Percentiles rank a stretch among this genome's conserved stretches.
phyloP scores from a whole-genome alignment of 1,140 invertebrate genomes.

The Drosophila lini region DNA sequence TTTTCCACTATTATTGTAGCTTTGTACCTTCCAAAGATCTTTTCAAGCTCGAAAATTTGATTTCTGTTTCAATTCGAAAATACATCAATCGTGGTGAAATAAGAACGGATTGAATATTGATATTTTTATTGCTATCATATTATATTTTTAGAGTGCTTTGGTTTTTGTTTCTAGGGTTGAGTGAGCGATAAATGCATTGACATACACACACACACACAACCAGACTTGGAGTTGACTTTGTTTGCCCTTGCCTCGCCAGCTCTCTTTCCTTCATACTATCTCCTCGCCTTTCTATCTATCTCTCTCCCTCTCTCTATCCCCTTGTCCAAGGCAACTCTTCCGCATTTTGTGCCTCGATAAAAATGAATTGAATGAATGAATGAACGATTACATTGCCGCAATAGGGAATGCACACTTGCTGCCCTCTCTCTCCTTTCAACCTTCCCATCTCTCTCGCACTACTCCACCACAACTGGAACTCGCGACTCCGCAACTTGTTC shows the following conservation, averaged over 20 bases:
- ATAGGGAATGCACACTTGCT: slow-evolving; percentile 22
- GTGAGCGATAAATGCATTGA: slow-evolving; percentile 54
- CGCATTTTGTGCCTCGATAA: slow-evolving; percentile 43
- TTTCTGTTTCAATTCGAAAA: neutral
- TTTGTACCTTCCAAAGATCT: neutral
- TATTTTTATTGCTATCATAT: slow-evolving; percentile 8
- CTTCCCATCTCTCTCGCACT: neutral
- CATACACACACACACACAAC: slow-evolving; percentile 11
- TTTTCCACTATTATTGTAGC: neutral
- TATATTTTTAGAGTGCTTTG: neutral
- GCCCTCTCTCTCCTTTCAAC: neutral
- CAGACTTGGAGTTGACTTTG: slow-evolving; percentile 44
- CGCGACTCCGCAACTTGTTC: slow-evolving; percentile 33
- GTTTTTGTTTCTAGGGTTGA: slow-evolving; percentile 23
- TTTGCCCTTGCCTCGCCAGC: slow-evolving; percentile 1
- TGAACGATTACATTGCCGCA: slow-evolving; percentile 57
- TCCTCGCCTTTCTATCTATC: neutral
- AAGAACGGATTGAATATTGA: slow-evolving; percentile 18
- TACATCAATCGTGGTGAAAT: neutral
- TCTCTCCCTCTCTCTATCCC: neutral
- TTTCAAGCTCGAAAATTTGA: neutral
- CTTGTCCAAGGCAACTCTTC: slow-evolving; percentile 35
- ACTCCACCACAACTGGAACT: slow-evolving; percentile 10
- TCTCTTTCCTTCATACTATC: neutral
- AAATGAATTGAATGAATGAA: slow-evolving; percentile 60